Evolutionary conservation across 2,797 vertebrate genomes (phyloP).

Genomic region (Betta splendens): DNA sequence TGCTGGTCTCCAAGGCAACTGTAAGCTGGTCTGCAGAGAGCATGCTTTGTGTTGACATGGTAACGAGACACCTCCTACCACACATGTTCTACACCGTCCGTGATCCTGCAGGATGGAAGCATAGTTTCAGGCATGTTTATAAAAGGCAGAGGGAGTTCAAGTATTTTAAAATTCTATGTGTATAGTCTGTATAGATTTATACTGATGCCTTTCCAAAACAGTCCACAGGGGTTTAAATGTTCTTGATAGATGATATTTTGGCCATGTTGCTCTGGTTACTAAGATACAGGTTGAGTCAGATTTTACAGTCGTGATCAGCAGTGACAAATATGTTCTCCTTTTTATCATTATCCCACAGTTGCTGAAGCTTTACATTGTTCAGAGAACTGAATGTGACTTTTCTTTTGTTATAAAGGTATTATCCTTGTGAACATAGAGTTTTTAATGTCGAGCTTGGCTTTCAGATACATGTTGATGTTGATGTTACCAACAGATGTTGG

Average conservation of each 20-base stretch:
- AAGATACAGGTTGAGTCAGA: constrained; percentile 28
- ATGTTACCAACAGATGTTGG: neutral
- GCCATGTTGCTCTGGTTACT: constrained; percentile 32
- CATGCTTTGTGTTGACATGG: constrained; percentile 81
- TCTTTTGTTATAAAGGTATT: neutral
- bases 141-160: constrained; percentile 14
- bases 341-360: neutral
- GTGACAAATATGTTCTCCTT: constrained; percentile 8
- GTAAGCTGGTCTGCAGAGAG: constrained; percentile 67
- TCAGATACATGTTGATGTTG: neutral
- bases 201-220: constrained; percentile 3
- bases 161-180: constrained; percentile 7
- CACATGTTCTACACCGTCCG: constrained; percentile 45
- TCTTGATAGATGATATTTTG: constrained; percentile 25
- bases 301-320: constrained; percentile 25
- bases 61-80: constrained; percentile 76
- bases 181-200: constrained; percentile 1
- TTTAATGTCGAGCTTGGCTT: neutral
- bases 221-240: constrained; percentile 2
- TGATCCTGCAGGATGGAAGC: constrained; percentile 31
- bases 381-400: neutral
- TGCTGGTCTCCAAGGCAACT: constrained; percentile 87
- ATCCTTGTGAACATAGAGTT: neutral
- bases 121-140: constrained; percentile 22
- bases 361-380: neutral